A percentile compares a stretch with the other conserved stretches of the same genome.
phyloP scores from a whole-genome alignment of 2,113 vertebrate species.

The Hystrix brachyura region DNA sequence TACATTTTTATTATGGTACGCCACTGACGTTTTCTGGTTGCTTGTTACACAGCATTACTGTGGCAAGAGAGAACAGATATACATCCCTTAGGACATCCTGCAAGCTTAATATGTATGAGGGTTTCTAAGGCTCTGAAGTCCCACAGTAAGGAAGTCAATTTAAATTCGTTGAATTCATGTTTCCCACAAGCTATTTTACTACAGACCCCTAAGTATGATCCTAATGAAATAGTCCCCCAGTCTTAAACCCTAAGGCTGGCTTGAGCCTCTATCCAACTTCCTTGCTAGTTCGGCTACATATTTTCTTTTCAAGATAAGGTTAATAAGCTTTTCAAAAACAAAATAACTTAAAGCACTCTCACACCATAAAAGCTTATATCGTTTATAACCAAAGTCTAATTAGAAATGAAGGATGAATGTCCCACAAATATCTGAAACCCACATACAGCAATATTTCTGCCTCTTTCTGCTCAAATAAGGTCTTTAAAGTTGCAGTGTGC shows the following conservation, averaged over 20 bases:
- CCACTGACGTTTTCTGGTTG: background rate
- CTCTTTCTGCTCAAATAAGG: background rate
- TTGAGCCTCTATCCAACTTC: background rate
- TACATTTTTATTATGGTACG: background rate
- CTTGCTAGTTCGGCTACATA: background rate
- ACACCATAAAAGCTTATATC: background rate
- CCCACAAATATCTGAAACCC: background rate
- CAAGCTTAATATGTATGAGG: background rate
- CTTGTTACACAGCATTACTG: background rate
- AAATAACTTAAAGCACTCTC: background rate
- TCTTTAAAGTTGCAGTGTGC: background rate
- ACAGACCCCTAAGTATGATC: background rate
- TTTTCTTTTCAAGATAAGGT: background rate
- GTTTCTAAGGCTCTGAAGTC: background rate
- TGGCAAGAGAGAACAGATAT: background rate
- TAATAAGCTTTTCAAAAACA: background rate
- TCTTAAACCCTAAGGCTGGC: background rate
- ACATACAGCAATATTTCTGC: background rate
- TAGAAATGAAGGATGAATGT: background rate
- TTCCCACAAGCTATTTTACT: background rate
- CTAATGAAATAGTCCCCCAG: background rate
- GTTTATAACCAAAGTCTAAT: background rate
- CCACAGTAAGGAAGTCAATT: background rate
- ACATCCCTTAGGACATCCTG: background rate
- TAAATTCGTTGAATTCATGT: background rate